phyloP scores from a whole-genome alignment of 2,797 vertebrate species.

The Ptychadena robeensis region DNA sequence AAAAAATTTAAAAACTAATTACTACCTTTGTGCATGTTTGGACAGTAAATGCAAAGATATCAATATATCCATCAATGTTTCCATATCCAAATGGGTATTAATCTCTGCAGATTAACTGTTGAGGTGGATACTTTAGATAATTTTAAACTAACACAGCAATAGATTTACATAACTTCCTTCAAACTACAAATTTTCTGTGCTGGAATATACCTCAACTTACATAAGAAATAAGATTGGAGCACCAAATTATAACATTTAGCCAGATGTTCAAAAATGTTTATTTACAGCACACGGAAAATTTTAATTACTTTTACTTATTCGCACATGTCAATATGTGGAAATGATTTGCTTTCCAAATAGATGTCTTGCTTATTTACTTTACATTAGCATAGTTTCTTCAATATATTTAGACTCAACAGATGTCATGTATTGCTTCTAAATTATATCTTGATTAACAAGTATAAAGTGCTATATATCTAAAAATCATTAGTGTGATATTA shows the following conservation, averaged over 20 bases:
- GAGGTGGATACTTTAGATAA: neutral
- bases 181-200: neutral
- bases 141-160: neutral
- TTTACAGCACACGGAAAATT: slow-evolving; percentile 9
- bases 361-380: slow-evolving; percentile 7
- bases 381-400: neutral
- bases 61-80: neutral
- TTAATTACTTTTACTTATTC: slow-evolving; percentile 33
- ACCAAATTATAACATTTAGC: neutral
- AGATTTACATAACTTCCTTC: neutral
- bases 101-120: neutral
- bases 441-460: neutral
- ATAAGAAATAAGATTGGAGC: neutral
- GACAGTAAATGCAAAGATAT: too few relatives aligned
- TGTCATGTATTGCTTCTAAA: slow-evolving; percentile 7
- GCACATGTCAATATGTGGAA: slow-evolving; percentile 28
- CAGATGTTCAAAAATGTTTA: slow-evolving; percentile 24
- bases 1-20: too few relatives aligned
- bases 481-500: neutral
- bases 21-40: too few relatives aligned
- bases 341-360: slow-evolving; percentile 27
- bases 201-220: neutral
- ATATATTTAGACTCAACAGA: slow-evolving; percentile 19
- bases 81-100: neutral
- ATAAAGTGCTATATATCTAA: neutral